These are phyloP conservation scores for Anoplius nigerrimus DNA, from an alignment of 2,888 invertebrate species.

Conservation along the genomic window DNA sequence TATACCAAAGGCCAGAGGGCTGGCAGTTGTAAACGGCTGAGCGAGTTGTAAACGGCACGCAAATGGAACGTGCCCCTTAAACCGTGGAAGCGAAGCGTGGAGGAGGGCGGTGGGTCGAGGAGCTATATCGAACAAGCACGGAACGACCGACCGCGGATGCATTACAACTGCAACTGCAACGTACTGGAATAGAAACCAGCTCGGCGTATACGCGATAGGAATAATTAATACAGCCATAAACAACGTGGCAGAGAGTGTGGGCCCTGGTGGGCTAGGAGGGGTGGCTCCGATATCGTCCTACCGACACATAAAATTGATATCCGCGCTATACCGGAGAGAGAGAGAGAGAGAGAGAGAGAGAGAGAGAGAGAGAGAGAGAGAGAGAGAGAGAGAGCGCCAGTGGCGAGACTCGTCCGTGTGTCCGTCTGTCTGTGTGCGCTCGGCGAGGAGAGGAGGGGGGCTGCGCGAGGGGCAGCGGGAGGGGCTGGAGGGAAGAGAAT, in stretches of 20 bases:
- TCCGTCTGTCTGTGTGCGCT: too few species aligned
- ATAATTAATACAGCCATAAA: constrained; percentile 73
- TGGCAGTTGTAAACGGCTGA: constrained; percentile 39
- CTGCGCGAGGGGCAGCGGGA: not conserved
- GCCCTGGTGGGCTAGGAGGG: not conserved
- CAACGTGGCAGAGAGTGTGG: constrained; percentile 50
- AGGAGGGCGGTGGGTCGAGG: constrained; percentile 11
- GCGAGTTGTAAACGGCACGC: constrained; percentile 54
- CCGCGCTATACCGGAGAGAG: constrained; percentile 40
- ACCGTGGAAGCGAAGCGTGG: constrained; percentile 28
- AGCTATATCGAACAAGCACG: constrained; percentile 49
- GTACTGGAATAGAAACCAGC: constrained; percentile 56
- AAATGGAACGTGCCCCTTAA: constrained; percentile 58
- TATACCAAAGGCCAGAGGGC: not conserved
- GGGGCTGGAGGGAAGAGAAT: not conserved
- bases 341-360: not conserved
- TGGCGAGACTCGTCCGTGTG: too few species aligned
- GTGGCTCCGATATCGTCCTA: constrained; percentile 60
- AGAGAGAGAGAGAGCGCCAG: not conserved
- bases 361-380: constrained; percentile 3
- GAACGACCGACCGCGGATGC: constrained; percentile 56
- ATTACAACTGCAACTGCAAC: constrained; percentile 55
- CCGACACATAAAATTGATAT: constrained; percentile 70
- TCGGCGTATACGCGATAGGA: constrained; percentile 68
- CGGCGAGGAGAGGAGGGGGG: not conserved